These are phyloP conservation scores for Eulemur macaco DNA, from an alignment of 2,113 vertebrate species.

Conservation along the genomic window DNA sequence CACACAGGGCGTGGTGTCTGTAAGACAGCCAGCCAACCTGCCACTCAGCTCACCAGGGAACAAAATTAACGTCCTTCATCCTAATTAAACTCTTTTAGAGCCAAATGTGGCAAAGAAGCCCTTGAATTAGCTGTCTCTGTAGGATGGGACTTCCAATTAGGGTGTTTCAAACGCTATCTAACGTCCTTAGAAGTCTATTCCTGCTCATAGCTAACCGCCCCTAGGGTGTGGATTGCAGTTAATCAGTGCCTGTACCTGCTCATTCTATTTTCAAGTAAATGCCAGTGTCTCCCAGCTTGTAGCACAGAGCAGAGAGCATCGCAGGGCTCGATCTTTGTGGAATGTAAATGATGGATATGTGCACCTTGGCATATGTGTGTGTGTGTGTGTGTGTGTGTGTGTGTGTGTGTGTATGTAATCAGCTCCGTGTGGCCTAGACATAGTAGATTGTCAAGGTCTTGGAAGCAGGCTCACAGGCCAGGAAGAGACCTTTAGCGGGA, in stretches of 20 bases:
- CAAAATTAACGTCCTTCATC: not conserved
- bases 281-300: not conserved
- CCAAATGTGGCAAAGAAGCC: not conserved
- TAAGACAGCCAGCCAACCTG: not conserved
- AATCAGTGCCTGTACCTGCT: not conserved
- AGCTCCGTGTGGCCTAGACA: no score
- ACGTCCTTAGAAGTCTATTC: not conserved
- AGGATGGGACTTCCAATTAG: not conserved
- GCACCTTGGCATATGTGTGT: accelerated
- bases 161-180: not conserved
- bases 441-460: not conserved
- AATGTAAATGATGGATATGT: no score
- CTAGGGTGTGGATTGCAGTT: no score
- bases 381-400: no score
- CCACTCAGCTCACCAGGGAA: not conserved
- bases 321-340: not conserved
- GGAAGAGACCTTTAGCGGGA: not conserved
- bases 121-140: not conserved
- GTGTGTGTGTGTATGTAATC: not conserved
- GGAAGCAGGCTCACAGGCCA: not conserved
- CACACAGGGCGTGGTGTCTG: not conserved
- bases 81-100: not conserved
- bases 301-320: not conserved
- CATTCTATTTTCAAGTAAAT: not conserved
- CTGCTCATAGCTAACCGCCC: not conserved